Base-by-base conservation (phyloP, 2,888 invertebrate species). In the Ametastegia equiseti region DNA sequence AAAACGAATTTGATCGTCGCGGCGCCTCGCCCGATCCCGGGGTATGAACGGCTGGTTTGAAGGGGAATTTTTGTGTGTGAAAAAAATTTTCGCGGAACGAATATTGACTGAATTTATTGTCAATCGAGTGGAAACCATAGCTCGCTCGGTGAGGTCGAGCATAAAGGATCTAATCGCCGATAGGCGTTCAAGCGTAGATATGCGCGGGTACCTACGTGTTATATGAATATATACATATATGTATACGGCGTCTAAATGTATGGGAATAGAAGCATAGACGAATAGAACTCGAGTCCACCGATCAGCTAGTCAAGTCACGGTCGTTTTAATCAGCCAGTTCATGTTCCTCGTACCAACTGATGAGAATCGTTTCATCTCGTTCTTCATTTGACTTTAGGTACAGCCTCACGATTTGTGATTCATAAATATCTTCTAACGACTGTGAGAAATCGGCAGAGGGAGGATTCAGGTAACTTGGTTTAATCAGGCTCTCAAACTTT, bases 151-250 rank as follows among this genome's bases (percentile, higher is more conserved):
- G 78, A 78, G 78, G 78, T 78, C 78, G 42, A 60, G 78, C 78
- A 78, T 78, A 63, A 78, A 78, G 78, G 78, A 78, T 63, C 78
- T 78, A 78, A 78, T 78, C 60, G 63, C 78, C 78, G 78, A 78
- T 78, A 78, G 60, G 78, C 78, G 63, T 60, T 63, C 23, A 45
- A 78, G 78, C 78, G 78, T 78, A 33, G 57, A 30, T 50, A 54
- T 23, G 11, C 33, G n/a, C 27, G 13, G 27, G 33, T 19, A 39
- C 30, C 11, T n/a, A n/a, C n/a, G n/a, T n/a, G n/a, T n/a, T 67
- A 39, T n/a, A 19, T 13, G 30, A 11, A 47, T 47, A 45, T 23
- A 30, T 63, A 42, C 78, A 42, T 63, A 36, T 36, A 78, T 78
- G 45, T n/a, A 30, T 36, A 47, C 45, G 71, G 13, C 30, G 5